Evolutionary conservation across 2,888 invertebrate species (phyloP).

Genomic region (Dicycla oo): DNA sequence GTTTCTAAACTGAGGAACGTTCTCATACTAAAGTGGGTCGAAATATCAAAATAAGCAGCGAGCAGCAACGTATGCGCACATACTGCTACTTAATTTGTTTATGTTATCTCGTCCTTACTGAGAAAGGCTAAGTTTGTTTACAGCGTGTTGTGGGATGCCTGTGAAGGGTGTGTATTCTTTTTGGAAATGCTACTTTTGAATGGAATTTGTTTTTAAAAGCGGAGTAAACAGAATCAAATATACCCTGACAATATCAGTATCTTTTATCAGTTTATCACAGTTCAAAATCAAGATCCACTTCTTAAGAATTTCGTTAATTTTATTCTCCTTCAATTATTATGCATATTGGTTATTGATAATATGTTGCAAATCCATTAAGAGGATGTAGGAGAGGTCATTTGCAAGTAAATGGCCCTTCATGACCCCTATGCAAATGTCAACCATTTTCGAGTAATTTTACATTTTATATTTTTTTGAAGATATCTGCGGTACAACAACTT

Average conservation of each 20-base stretch:
- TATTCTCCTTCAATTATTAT: background rate
- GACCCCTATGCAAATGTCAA: too few species aligned
- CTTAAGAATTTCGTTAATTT: background rate
- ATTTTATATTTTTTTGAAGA: too few species aligned
- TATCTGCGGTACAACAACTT: too few species aligned
- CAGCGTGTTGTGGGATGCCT: constrained; percentile 26
- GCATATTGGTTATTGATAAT: too few species aligned
- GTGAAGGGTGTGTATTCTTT: constrained; percentile 30
- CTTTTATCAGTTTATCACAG: too few species aligned
- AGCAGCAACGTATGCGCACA: constrained; percentile 57
- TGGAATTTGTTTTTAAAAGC: constrained; percentile 6
- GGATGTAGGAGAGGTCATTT: too few species aligned
- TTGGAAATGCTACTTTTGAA: constrained; percentile 6
- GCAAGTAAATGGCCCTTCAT: too few species aligned
- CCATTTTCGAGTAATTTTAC: too few species aligned
- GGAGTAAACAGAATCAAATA: background rate
- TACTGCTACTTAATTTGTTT: constrained; percentile 56
- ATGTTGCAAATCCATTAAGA: too few species aligned
- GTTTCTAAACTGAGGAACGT: constrained; percentile 49
- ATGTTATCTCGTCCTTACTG: constrained; percentile 60
- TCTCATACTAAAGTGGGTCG: constrained; percentile 55
- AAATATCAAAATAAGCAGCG: constrained; percentile 63
- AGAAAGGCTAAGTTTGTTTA: constrained; percentile 64
- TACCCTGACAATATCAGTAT: too few species aligned
- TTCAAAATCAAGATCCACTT: background rate